Base-by-base conservation (phyloP, 64 coral and sea anemone species). In the Montipora capricornis region DNA sequence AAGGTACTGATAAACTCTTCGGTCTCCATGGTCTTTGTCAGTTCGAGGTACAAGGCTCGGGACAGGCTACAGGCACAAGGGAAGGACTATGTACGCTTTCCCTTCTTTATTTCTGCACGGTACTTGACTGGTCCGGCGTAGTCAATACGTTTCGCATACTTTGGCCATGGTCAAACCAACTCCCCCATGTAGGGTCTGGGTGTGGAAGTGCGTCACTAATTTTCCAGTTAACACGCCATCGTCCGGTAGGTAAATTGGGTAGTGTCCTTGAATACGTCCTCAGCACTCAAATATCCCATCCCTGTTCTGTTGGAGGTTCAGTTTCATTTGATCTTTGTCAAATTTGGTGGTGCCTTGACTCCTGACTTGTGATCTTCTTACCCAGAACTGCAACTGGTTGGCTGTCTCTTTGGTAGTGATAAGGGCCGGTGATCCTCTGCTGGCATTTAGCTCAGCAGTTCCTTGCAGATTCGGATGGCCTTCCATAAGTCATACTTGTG, bases 141-240 rank as follows among this genome's bases (percentile, higher is more conserved):
- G 37, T 37, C 94, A 95, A 46, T 88, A 92, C 7, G 14, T 69
- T 62, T 96, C 90, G 44, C 95, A 45, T 7, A 96, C 44, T 12
- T 52, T 66, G 20, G 95, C 80, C 90, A 93, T 96, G 9, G 87
- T 90, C 55, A 86, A 16, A 22, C 95, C 90, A 45, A 96, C 95
- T 79, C 90, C 95, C 77, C 95, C 90, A 73, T 96, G 95, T 55
- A 55, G n/a, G 29, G 87, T 90, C 14, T 87, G 47, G 8, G 13
- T 45, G 73, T 96, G 91, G 86, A 59, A 60, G 5, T 79, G 26
- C 19, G 68, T 84, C 5, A 96, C 90, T 17, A 96, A 52, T 62
- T 93, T 96, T 44, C 62, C 80, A 46, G 90, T 70, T 22, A 96
- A 77, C 14, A 85, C 26, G 16, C 19, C 49, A 19, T 76, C 59